Base-by-base conservation (phyloP, 2,888 invertebrate genomes). In the Pecten maximus region DNA sequence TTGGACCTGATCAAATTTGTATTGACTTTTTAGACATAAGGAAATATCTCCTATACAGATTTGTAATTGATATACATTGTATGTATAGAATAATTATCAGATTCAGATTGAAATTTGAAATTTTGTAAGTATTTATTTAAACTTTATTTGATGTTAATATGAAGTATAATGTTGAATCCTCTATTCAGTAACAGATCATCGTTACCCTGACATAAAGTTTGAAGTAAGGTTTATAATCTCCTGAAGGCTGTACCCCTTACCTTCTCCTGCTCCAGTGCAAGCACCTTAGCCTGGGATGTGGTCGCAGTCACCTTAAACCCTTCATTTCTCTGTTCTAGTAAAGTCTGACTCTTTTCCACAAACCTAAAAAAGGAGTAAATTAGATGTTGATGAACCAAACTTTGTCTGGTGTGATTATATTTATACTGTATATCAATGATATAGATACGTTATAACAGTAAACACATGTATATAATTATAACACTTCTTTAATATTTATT, bases 181-280 rank as follows among this genome's bases (percentile, higher is more conserved):
- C 54, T n/a, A 54, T 19, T n/a, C 54, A 54, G 19, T 54, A 8
- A 87, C 3, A 28, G 87, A 39, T 40, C 8, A 39, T 8, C 87
- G 16, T 19, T 8, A 54, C 44, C 54, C 19, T 54, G 19, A 8
- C 8, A 16, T 16, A 8, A 50, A 16, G 50, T 50, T 50, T 50
- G 16, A 50, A 54, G 54, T 19, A 54, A 54, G 19, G 54, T 54
- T n/a, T 54, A 19, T n/a, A 19, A 19, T 2, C 23, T n/a, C n/a
- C 6, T 19, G 19, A 54, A 0, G 23, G 19, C 6, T 54, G 54
- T 54, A 6, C 2, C 40, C 28, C 88, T 88, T 93, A 96, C 96
- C 96, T 96, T 96, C 50, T 96, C 96, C 89, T 96, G 96, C 92
- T 97, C 96, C 40, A 97, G 93, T 39, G 94, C 90, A 15, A 96